Base-by-base conservation (phyloP, 1,140 invertebrate genomes). In the Drosophila pseudoananassae region DNA sequence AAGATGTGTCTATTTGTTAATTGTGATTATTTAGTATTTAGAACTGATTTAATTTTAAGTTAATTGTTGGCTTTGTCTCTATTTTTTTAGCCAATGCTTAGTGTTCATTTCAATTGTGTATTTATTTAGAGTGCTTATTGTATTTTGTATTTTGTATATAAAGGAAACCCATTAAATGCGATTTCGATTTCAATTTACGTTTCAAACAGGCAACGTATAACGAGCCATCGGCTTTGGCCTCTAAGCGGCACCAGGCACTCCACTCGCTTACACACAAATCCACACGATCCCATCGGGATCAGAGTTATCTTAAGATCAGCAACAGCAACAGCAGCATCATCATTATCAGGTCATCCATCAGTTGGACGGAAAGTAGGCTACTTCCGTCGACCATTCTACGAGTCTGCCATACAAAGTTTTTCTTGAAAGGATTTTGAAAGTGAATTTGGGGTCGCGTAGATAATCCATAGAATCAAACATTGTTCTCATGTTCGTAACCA, bases 1-100 rank as follows among this genome's bases (percentile, higher is more conserved):
- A 40, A 6, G 54, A 51, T 83, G 56, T 66, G 76, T 77, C 70
- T 56, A 55, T 15, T 89, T 87, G 78, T 87, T 87, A 88, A 88
- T 79, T 79, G 83, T 89, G 77, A 88, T 88, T 88, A 83, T 87
- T 89, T 87, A 87, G 78, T 89, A 76, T 75, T 76, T 75, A 74
- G 77, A 61, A 47, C 23, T 58, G 65, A 76, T 72, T 84, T 70
- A 79, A 49, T 53, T 72, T 53, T 88, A 88, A 88, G 84, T 79
- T 81, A 17, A 57, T 58, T 31, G 25, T 45, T 57, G 50, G 47
- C 58, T 70, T 25, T 29, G 17, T n/a, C 50, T 36, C 15, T 47
- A 27, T 20, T 70, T 53, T 53, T 53, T 78, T 85, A 85, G 82
- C 74, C 69, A 85, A 85, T 87, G 46, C 54, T 14, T 71, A 84